Percentiles rank a stretch among this genome's conserved stretches.
phyloP scores from a whole-genome alignment of 2,888 invertebrate species.

The Zaprionus bogoriensis region DNA sequence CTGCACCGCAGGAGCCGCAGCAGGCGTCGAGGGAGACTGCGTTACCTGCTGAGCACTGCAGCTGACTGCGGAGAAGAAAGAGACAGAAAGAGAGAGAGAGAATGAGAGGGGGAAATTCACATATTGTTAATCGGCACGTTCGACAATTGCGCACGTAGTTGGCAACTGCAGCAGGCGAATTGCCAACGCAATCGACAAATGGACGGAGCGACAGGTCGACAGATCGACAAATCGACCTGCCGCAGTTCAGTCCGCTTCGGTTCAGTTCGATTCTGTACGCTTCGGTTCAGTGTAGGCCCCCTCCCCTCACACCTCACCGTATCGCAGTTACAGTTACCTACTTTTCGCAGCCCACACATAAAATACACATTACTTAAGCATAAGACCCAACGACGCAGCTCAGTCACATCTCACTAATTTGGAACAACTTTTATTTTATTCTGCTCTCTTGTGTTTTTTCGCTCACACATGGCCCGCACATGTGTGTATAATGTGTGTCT shows the following conservation, averaged over 20 bases:
- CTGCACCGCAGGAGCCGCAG: slow-evolving; percentile 85
- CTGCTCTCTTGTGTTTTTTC: slow-evolving; percentile 11
- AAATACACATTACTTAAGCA: slow-evolving; percentile 74
- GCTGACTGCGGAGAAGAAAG: slow-evolving; percentile 17
- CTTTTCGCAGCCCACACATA: slow-evolving; percentile 71
- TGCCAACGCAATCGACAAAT: slow-evolving; percentile 50
- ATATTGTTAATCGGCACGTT: slow-evolving; percentile 72
- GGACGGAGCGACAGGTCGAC: slow-evolving; percentile 36
- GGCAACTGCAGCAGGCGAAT: slow-evolving; percentile 61
- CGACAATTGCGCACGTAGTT: slow-evolving; percentile 73
- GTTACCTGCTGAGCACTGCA: slow-evolving; percentile 25
- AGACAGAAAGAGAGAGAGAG: slow-evolving; percentile 5
- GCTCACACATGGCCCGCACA: slow-evolving; percentile 43
- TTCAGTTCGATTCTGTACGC: neutral
- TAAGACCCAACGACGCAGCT: slow-evolving; percentile 66
- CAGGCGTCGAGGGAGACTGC: slow-evolving; percentile 9
- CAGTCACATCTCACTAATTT: slow-evolving; percentile 79
- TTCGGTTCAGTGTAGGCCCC: neutral
- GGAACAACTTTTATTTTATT: slow-evolving; percentile 68
- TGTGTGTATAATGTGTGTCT: slow-evolving; percentile 26
- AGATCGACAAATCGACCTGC: slow-evolving; percentile 42
- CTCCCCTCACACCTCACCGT: neutral
- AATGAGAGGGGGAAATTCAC: slow-evolving; percentile 39
- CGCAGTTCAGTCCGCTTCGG: slow-evolving; percentile 22
- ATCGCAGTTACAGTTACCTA: slow-evolving; percentile 58